Base-by-base conservation (phyloP, 2,888 invertebrate species). In the Lasioglossum leucozonium region DNA sequence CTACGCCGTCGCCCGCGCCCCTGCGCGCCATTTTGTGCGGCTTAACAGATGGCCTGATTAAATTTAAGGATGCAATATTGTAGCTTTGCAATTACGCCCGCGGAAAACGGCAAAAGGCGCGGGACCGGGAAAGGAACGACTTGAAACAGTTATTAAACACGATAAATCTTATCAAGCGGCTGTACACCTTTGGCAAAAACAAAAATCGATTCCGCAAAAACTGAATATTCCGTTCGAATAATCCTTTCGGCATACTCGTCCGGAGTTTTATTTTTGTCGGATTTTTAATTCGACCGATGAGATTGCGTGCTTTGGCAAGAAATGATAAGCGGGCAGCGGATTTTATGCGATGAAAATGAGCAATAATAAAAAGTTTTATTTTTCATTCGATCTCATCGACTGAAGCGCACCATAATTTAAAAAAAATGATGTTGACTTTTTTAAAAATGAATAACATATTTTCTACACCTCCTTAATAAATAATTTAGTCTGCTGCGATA, bases 61-160 rank as follows among this genome's bases (percentile, higher is more conserved):
- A 34, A 34, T 72, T 51, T 44, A 40, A 69, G 40, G 40, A 40
- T 62, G 62, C 62, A 62, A 62, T 62, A 62, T 62, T 62, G 62
- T 62, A 62, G 62, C 16, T 55, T n/a, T 62, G 62, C 13, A 34
- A 62, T 62, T 34, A 34, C 62, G 62, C 30, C 18, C 55, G 55
- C 30, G 30, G 62, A 34, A 30, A 30, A 62, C 62, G 18, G 62
- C 18, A 8, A 34, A 62, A 62, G 16, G 62, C 30, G 55, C 55
- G n/a, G 11, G 11, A 55, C 55, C 4, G 55, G 11, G 55, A 55
- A 55, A 55, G 55, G 55, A 34, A 62, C 30, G 62, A 34, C 16
- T 62, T 18, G 62, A 34, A 62, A 62, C 62, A 8, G 34, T 62
- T 18, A 34, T 62, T 62, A 62, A 62, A 34, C 30, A 6, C 62